Base-by-base conservation (phyloP, 1,140 invertebrate species). In the Acromyrmex heyeri region DNA sequence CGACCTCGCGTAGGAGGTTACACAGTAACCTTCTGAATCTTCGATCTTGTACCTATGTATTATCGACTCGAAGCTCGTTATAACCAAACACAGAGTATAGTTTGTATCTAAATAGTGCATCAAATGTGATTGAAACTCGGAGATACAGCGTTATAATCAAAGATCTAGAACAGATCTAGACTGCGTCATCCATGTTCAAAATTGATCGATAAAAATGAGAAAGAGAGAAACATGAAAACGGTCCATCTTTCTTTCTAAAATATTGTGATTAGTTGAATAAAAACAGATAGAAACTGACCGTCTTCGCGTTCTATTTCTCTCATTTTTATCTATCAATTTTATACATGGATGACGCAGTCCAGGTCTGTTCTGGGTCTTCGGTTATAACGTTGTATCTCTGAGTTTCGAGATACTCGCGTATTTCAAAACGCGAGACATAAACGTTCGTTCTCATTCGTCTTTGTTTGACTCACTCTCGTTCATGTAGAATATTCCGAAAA, bases 31-130 rank as follows among this genome's bases (percentile, higher is more conserved):
- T 81, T 27, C 24, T 18, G 27, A 82, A 38, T 59, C 24, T 48
- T 14, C 34, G 67, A 82, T 67, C 79, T 75, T 62, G 79, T 44
- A 34, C 3, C 27, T 12, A 34, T 27, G 44, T 18, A 75, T 75
- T 75, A 83, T 83, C 69, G 69, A 75, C 38, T 57, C 38, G 16
- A 14, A 27, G 48, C 77, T 59, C 77, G 55, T 61, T 61, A 16
- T 7, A 57, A 30, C 3, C 50, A 44, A 44, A 44, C 38, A 12
- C 8, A 10, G 8, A 44, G 38, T 12, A 44, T 44, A 10, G 2
- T 44, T 8, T 10, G 38, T 44, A 44, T 44, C 38, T 44, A 44
- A 44, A 44, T 44, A 44, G 38, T 44, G 2, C 38, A 44, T 44
- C 38, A 12, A 12, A 44, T 44, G 38, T 38, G 34, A 38, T 48